Base-by-base conservation (phyloP, 1,140 invertebrate species). In the Caenorhabditis remanei region DNA sequence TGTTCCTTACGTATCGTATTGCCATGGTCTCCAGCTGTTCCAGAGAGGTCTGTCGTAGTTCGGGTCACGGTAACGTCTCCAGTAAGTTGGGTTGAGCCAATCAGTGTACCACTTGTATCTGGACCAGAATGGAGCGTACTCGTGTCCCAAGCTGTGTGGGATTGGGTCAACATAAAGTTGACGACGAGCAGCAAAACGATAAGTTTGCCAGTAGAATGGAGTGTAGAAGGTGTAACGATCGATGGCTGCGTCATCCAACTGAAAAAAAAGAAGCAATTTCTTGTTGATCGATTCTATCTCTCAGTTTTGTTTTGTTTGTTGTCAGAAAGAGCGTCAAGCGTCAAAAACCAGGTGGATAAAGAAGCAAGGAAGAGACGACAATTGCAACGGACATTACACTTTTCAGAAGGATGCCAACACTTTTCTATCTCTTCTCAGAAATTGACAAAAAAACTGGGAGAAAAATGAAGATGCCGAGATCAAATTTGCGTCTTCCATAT, bases 101-200 rank as follows among this genome's bases (percentile, higher is more conserved):
- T 93, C 92, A 21, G 71, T 89, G 85, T 92, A 91, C 89, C 89
- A 92, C 87, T 92, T 93, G 89, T 92, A 92, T 14, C 90, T 90
- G 19, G 88, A 88, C 86, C 85, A 88, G 88, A 89, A 91, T 16
- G 87, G 63, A 58, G 91, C 91, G 41, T 89, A 88, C 32, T 88
- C 89, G 21, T 89, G 86, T 53, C 88, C 91, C n/a, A 91, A 71
- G 43, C 84, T 87, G 55, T 90, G 65, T 21, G 91, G 91, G 71
- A 92, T 91, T n/a, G 91, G 91, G 83, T 92, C 91, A 9, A 91
- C 92, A 87, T 90, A 87, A 5, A 86, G 58, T 61, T 88, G 90
- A 41, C 92, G 88, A 32, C 91, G 89, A 56, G 90, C 91, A 55
- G 75, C 85, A 84, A 87, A 92, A 43, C 91, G 90, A 61, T 89